Percentiles rank a stretch among this genome's conserved stretches.
phyloP scores from a whole-genome alignment of 2,797 vertebrate genomes.

The Balearica regulorum region DNA sequence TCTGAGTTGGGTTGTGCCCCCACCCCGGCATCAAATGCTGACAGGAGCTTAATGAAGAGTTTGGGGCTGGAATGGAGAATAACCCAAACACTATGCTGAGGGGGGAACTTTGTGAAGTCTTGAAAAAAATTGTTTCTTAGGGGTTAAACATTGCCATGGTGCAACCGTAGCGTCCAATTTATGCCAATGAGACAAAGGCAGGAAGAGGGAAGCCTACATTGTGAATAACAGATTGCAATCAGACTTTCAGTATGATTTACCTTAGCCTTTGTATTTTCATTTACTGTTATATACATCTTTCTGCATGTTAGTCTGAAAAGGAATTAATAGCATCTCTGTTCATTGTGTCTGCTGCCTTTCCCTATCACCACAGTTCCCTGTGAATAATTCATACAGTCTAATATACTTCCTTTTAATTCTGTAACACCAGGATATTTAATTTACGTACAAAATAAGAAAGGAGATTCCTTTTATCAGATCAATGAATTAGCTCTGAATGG shows the following conservation, averaged over 20 bases:
- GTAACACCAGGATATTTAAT: constrained; percentile 56
- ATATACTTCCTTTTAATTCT: constrained; percentile 56
- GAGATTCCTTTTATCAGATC: constrained; percentile 53
- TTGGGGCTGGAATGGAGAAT: not conserved
- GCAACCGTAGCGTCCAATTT: not conserved
- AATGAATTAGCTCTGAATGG: constrained; percentile 57
- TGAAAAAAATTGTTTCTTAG: not conserved
- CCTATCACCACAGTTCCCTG: constrained; percentile 1
- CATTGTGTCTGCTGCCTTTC: constrained; percentile 47
- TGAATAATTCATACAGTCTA: constrained; percentile 69
- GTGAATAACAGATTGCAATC: not conserved
- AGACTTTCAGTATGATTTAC: not conserved
- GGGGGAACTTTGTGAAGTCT: not conserved
- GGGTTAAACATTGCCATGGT: not conserved
- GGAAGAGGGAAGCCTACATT: not conserved
- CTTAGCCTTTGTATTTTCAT: not conserved
- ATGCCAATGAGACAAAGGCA: not conserved
- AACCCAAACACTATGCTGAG: not conserved
- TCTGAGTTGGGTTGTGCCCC: not conserved
- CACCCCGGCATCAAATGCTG: not conserved
- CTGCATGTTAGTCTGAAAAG: constrained; percentile 42
- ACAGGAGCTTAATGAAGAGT: not conserved
- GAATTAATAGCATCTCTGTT: constrained; percentile 50
- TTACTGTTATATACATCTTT: not conserved
- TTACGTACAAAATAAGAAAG: constrained; percentile 60